Conservation (phyloP, 2,888 invertebrate genomes). For the Ophion ellenae region DNA sequence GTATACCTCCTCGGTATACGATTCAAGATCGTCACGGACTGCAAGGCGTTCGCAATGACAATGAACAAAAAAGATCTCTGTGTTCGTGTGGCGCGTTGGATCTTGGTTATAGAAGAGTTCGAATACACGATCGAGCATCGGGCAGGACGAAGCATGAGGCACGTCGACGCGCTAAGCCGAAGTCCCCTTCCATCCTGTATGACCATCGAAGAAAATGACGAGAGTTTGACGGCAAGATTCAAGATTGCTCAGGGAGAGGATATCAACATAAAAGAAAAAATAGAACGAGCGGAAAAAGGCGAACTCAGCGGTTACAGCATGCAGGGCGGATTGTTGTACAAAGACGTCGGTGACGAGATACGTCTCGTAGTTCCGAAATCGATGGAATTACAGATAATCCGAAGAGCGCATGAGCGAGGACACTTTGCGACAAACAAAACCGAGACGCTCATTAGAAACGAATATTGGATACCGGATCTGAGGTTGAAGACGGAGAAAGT, state of each 20-base stretch:
- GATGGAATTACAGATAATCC: too few species aligned
- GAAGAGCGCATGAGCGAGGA: too few species aligned
- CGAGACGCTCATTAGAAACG: conserved; percentile 51
- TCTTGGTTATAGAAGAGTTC: not conserved
- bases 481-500: conserved; percentile 45
- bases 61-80: conserved; percentile 11
- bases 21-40: conserved; percentile 12
- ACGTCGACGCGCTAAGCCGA: too few species aligned
- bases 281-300: not conserved
- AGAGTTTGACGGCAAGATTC: not conserved
- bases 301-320: not conserved
- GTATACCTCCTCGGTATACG: conserved; percentile 3
- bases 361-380: too few species aligned
- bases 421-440: too few species aligned
- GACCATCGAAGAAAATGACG: not conserved
- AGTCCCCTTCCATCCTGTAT: too few species aligned
- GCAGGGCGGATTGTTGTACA: not conserved
- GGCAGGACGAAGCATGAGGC: not conserved
- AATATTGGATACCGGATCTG: conserved; percentile 71
- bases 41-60: conserved; percentile 1
- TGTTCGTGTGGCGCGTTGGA: conserved; percentile 10
- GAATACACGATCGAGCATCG: conserved; percentile 13
- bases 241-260: not conserved
- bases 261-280: not conserved
- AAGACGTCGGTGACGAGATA: too few species aligned